Evolutionary conservation across 2,888 invertebrate species (phyloP), one percentile per base, ranked within the genome.

Genomic region (Diachrysia chrysitis): DNA sequence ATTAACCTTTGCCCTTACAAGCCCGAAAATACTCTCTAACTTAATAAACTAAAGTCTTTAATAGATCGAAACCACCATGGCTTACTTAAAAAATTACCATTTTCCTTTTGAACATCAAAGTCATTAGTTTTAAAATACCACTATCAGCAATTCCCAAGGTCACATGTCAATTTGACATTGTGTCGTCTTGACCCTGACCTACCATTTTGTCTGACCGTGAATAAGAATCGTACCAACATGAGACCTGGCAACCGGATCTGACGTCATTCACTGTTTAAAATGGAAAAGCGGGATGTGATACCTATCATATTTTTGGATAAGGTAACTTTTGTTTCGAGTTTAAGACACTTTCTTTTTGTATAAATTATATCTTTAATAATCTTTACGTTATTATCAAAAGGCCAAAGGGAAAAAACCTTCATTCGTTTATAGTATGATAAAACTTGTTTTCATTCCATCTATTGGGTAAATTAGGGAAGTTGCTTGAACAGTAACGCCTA

Each of bases 211-310:
- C 46, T 68, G 63, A 60, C 63, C 19, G 16, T 46, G 25, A 67
- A 35, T 56, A 66, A 66, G 66, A 70, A 80, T 69, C 54, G 37
- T 9, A 54, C 46, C 59, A 70, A 66, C 80, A 78, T 77, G 42
- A 58, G 54, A 55, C 32, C n/a, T 16, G 55, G 17, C 2, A 16
- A 62, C 69, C 65, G 78, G 73, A 80, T 66, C 69, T 79, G 65
- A 73, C 59, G 46, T 69, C 66, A 69, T 37, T 23, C 23, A 37
- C 54, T 7, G 60, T 63, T 68, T 63, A 14, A 68, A 68, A 75
- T 46, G 10, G 29, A 25, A 25, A 53, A 21, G 51, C 55, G 61
- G 19, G 21, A 62, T 10, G 37, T 2, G n/a, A n/a, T n/a, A n/a
- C n/a, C 14, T 25, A 25, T n/a, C n/a, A 25, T 25, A 25, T 25